A percentile compares a stretch with the other conserved stretches of the same genome.
Evolutionary conservation across 2,888 invertebrate genomes (phyloP).

Genomic region (Autographa pulchrina): DNA sequence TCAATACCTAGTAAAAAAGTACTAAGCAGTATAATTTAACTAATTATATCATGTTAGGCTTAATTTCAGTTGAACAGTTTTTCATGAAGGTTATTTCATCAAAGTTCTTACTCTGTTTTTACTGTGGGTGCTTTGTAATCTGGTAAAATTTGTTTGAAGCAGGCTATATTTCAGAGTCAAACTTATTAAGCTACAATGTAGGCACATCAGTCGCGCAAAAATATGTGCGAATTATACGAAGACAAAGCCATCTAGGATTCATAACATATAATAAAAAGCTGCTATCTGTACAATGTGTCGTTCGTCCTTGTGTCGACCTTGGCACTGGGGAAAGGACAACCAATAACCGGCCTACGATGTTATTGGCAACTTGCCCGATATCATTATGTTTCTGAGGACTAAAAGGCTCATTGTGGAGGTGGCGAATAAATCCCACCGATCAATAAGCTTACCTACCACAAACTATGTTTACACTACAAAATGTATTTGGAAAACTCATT

Average conservation of each 20-base stretch:
- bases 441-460: conserved; percentile 31
- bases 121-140: no score
- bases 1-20: no score
- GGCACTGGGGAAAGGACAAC: conserved; percentile 59
- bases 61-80: no score
- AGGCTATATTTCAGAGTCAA: background rate
- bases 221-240: conserved; percentile 11
- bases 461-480: conserved; percentile 13
- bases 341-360: conserved; percentile 59
- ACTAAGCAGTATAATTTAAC: no score
- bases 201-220: background rate
- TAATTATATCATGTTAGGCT: no score
- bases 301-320: conserved; percentile 62
- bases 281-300: conserved; percentile 28
- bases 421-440: conserved; percentile 43
- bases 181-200: background rate
- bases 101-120: no score
- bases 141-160: no score
- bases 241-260: conserved; percentile 10
- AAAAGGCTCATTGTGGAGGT: conserved; percentile 48
- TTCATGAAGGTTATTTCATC: no score
- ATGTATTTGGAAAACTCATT: background rate
- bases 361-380: conserved; percentile 72
- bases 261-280: conserved; percentile 18
- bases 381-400: conserved; percentile 59